These are phyloP conservation scores for Chirona hameri DNA, from an alignment of 2,888 invertebrate species.

Conservation along the genomic window DNA sequence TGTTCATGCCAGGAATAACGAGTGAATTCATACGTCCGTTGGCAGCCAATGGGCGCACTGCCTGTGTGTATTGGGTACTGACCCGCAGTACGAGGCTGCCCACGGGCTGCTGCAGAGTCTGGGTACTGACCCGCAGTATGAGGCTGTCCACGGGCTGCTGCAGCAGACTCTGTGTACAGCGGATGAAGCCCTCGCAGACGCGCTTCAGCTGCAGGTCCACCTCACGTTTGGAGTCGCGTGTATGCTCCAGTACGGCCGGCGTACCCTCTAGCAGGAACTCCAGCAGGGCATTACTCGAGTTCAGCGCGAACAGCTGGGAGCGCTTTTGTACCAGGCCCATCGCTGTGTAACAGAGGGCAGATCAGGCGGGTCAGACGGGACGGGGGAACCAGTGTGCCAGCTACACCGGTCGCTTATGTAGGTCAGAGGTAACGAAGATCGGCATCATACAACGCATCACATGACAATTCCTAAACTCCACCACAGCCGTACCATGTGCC, in stretches of 20 bases:
- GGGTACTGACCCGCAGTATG: neutral
- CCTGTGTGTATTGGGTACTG: too few relatives aligned
- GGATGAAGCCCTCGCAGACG: constrained; percentile 84
- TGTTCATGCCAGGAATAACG: too few relatives aligned
- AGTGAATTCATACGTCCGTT: too few relatives aligned
- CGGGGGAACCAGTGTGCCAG: too few relatives aligned
- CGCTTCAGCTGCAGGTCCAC: constrained; percentile 88
- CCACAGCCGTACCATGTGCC: too few relatives aligned
- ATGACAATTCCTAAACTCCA: too few relatives aligned
- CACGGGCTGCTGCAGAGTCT: neutral
- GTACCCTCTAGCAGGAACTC: constrained; percentile 91
- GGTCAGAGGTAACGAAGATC: too few relatives aligned
- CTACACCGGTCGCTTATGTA: too few relatives aligned
- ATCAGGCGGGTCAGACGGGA: too few relatives aligned
- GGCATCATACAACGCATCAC: too few relatives aligned
- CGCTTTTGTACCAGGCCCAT: constrained; percentile 60
- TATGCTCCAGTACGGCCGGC: constrained; percentile 70
- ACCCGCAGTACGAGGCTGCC: too few relatives aligned
- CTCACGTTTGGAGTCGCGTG: constrained; percentile 88
- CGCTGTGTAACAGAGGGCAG: constrained; percentile 45
- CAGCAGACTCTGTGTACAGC: constrained; percentile 41
- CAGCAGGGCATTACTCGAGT: constrained; percentile 82
- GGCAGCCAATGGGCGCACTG: too few relatives aligned
- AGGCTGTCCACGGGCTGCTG: neutral
- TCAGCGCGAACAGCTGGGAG: constrained; percentile 78